A percentile compares a stretch with the other conserved stretches of the same genome.
Conservation (phyloP, 2,797 vertebrate genomes). For the Spondyliosoma cantharus region DNA sequence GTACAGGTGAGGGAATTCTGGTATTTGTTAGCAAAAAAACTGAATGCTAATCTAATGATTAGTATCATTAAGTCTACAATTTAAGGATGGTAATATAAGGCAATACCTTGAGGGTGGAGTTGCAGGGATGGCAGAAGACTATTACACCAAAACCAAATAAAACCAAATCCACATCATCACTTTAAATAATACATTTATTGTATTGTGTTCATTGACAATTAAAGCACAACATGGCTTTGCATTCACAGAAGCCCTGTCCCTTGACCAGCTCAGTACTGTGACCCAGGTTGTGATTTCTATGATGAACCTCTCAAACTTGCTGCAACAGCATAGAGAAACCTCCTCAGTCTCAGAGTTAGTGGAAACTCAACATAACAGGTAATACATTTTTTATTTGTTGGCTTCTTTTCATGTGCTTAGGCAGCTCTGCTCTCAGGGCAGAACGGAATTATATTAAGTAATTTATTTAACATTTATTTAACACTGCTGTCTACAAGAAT, state of each 20-base stretch:
- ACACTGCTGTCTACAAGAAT: neutral
- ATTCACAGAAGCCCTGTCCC: slow-evolving; percentile 56
- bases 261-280: slow-evolving; percentile 65
- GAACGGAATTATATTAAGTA: neutral
- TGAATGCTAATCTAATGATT: neutral
- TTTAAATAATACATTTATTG: neutral
- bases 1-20: slow-evolving; percentile 43
- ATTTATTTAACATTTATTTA: neutral
- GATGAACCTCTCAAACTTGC: slow-evolving; percentile 65
- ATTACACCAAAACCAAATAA: neutral
- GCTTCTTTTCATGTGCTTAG: neutral
- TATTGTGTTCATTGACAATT: neutral
- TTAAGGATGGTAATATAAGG: neutral
- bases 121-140: too few species aligned
- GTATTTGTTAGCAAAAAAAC: neutral
- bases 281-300: slow-evolving; percentile 75
- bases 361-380: slow-evolving; percentile 64
- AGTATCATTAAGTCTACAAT: slow-evolving; percentile 16
- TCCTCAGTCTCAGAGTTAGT: slow-evolving; percentile 33
- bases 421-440: neutral
- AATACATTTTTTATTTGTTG: neutral
- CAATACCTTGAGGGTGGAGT: neutral
- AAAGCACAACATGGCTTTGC: neutral
- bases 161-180: neutral
- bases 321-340: slow-evolving; percentile 46